phyloP scores from a whole-genome alignment of 2,113 vertebrate species.

The Chinchilla lanigera region DNA sequence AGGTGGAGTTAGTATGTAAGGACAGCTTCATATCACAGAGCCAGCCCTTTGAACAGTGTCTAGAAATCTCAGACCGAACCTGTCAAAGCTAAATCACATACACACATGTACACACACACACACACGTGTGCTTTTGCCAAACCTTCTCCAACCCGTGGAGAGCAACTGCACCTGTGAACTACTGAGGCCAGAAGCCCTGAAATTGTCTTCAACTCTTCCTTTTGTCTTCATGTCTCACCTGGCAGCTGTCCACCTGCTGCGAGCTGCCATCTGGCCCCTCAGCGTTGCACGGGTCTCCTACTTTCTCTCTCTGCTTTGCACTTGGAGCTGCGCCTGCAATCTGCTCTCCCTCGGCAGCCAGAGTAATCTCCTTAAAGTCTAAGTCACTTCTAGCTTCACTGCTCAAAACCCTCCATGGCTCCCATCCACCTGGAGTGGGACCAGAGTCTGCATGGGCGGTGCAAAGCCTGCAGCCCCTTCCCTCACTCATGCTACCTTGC shows the following conservation, averaged over 20 bases:
- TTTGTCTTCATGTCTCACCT: background rate
- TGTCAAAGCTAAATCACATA: background rate
- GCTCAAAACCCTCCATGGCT: background rate
- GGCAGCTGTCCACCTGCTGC: background rate
- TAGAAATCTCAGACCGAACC: background rate
- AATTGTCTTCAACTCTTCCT: background rate
- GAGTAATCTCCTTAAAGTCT: background rate
- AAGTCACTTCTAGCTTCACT: background rate
- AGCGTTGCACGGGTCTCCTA: background rate
- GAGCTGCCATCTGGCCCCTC: background rate
- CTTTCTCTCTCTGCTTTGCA: background rate
- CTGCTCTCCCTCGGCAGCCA: background rate
- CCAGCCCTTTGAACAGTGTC: background rate
- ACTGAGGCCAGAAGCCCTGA: background rate
- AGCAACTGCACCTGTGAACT: background rate
- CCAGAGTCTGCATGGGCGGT: background rate
- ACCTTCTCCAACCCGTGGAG: background rate
- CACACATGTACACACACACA: background rate
- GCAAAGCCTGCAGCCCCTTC: background rate
- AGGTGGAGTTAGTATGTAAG: background rate
- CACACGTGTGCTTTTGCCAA: background rate
- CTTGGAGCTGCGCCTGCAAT: background rate
- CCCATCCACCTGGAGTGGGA: background rate
- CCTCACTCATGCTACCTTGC: background rate
- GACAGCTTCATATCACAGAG: background rate